These are phyloP conservation scores for Dermochelys coriacea DNA, from an alignment of 2,797 vertebrate genomes.

Conservation along the genomic window DNA sequence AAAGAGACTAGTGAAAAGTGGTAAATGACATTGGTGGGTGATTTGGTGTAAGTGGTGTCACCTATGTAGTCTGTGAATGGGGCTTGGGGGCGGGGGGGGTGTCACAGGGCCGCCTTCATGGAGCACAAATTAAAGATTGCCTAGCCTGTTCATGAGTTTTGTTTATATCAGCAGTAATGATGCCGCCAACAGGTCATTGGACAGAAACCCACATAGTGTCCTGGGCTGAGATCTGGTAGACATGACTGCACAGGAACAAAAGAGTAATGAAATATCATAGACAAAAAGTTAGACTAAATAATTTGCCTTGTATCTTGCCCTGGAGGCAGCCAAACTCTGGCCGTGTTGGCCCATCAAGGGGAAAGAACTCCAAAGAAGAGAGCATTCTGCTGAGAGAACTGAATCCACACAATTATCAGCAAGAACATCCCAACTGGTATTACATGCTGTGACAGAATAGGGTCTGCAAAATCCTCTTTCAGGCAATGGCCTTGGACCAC, in stretches of 20 bases:
- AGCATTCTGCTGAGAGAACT: neutral
- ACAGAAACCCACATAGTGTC: neutral
- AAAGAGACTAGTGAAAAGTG: neutral
- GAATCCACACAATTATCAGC: neutral
- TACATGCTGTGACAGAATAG: neutral
- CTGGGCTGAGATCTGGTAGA: neutral
- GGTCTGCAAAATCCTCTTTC: neutral
- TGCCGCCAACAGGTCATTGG: rapidly evolving
- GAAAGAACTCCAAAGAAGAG: neutral
- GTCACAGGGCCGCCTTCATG: rapidly evolving
- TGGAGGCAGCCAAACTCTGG: neutral
- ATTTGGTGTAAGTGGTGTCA: neutral
- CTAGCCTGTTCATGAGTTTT: neutral
- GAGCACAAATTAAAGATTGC: neutral
- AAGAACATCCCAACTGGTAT: neutral
- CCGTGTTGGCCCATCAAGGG: neutral
- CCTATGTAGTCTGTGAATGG: neutral
- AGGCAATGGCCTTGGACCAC: neutral
- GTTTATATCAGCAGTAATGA: rapidly evolving
- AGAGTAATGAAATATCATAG: neutral
- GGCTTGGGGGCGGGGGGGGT: too few relatives aligned
- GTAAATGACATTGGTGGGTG: neutral
- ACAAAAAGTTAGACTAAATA: neutral
- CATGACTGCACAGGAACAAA: neutral
- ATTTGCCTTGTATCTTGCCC: rapidly evolving